These are phyloP conservation scores for Anhinga anhinga DNA, from an alignment of 2,113 vertebrate genomes.

Conservation along the genomic window DNA sequence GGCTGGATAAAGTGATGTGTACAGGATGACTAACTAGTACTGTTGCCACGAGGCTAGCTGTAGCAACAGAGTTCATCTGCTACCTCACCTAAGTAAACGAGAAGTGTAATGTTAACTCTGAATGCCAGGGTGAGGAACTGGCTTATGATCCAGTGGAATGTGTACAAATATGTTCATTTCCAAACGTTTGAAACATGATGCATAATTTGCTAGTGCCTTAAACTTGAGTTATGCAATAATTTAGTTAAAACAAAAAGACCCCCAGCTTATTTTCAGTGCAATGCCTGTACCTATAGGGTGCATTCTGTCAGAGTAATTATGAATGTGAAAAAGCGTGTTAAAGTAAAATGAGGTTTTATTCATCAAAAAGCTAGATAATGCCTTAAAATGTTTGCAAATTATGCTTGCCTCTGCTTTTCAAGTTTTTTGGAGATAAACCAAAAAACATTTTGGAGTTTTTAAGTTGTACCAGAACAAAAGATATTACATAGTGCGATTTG, in stretches of 20 bases:
- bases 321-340: background rate
- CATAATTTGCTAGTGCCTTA: background rate
- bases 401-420: background rate
- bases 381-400: background rate
- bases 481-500: background rate
- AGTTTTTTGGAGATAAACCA: background rate
- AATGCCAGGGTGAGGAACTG: background rate
- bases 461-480: background rate
- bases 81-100: background rate
- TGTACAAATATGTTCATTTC: background rate
- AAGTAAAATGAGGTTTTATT: background rate
- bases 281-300: background rate
- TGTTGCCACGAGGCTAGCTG: background rate
- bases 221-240: background rate
- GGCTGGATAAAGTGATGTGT: background rate
- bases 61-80: background rate
- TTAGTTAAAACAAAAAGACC: background rate
- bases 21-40: background rate
- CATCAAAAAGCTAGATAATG: background rate
- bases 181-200: background rate
- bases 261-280: background rate
- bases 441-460: background rate
- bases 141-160: background rate
- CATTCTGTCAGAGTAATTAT: background rate
- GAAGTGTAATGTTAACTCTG: background rate